phyloP scores from a whole-genome alignment of 2,113 vertebrate genomes.

The Menura novaehollandiae region DNA sequence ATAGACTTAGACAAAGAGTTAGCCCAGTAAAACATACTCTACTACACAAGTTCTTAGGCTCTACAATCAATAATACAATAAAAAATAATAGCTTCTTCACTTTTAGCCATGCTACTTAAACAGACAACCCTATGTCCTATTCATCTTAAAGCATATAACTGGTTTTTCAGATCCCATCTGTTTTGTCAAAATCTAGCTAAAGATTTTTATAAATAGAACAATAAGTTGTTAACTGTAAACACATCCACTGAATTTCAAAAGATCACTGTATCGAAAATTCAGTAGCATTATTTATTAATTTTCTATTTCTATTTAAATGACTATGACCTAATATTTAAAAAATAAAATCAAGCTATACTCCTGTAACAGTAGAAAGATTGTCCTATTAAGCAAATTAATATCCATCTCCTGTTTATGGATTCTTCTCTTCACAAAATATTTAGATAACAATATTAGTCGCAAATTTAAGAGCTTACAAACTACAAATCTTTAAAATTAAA shows the following conservation, averaged over 20 bases:
- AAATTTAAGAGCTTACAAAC: not conserved
- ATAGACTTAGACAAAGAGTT: not conserved
- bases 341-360: not conserved
- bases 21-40: not conserved
- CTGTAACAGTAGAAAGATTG: not conserved
- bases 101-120: conserved; percentile 12
- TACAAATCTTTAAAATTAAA: not conserved
- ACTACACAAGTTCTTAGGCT: not conserved
- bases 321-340: not conserved
- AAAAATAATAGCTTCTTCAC: conserved; percentile 20
- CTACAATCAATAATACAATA: conserved; percentile 36
- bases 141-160: conserved; percentile 7
- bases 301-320: not conserved
- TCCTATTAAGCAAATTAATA: not conserved
- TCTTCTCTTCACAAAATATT: not conserved
- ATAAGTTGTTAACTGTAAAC: not conserved
- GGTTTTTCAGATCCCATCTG: not conserved
- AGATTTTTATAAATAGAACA: not conserved
- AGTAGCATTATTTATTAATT: not conserved
- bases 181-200: not conserved
- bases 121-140: not conserved
- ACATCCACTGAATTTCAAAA: not conserved
- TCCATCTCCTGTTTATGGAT: not conserved
- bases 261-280: not conserved
- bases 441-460: conserved; percentile 20